Evolutionary conservation across 2,113 vertebrate species (phyloP).

Genomic region (Silurus asotus): DNA sequence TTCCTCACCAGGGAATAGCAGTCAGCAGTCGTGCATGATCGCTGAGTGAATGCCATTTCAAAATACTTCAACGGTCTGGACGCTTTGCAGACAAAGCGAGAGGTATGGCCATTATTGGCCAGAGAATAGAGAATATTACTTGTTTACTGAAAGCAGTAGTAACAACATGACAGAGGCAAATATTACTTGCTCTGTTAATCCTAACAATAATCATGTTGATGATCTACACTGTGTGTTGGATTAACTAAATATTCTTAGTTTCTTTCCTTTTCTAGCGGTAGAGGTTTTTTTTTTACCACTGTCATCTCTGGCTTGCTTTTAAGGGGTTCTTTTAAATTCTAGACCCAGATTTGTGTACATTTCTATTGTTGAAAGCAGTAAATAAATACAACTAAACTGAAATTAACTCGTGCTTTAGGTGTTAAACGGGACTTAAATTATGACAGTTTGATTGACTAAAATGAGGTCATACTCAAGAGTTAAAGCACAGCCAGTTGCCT

Average conservation of each 20-base stretch:
- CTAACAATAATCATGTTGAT: neutral
- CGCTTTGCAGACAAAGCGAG: constrained; percentile 5
- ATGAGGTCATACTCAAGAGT: constrained; percentile 1
- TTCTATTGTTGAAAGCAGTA: neutral
- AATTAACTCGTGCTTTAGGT: neutral
- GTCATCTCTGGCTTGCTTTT: neutral
- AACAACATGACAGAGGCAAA: neutral
- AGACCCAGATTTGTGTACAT: neutral
- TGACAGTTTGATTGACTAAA: neutral
- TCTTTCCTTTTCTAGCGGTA: neutral
- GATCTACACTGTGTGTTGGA: neutral
- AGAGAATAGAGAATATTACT: neutral
- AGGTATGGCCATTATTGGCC: neutral
- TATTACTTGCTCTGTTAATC: neutral
- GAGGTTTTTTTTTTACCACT: neutral
- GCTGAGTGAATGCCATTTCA: constrained; percentile 6
- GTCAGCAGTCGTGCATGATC: constrained; percentile 9
- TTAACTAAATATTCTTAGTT: neutral
- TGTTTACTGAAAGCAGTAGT: neutral
- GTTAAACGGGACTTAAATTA: constrained; percentile 1
- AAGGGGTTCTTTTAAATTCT: neutral
- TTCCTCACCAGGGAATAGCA: constrained; percentile 22
- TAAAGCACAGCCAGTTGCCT: constrained; percentile 27
- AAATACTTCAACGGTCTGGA: neutral
- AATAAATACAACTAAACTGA: neutral